Evolutionary conservation across 2,888 invertebrate genomes (phyloP), one percentile per base, ranked within the genome.

Genomic region (Aleiodes testaceus): DNA sequence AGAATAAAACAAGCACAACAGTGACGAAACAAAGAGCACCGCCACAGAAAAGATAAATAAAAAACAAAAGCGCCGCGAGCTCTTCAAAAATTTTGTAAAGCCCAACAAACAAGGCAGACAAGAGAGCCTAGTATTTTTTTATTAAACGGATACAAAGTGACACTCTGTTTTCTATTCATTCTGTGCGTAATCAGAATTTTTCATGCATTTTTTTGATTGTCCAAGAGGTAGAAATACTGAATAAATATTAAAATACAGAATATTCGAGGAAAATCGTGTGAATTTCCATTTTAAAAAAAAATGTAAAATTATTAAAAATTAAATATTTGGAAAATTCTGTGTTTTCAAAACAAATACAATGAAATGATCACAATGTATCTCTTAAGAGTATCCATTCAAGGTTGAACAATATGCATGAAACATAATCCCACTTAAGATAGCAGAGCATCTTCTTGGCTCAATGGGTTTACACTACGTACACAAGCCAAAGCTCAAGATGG

Each of bases 31-130:
- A 47, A 63, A 63, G 63, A 44, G 63, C 7, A 16, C 63, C 45
- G 22, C 45, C 20, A 63, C 20, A 63, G 22, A 44, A 44, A 63
- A 63, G 45, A 20, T 14, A 20, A 2, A 63, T 12, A 63, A 14
- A 26, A 20, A 63, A 63, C 45, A 63, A 63, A 63, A 63, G 45
- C 45, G 45, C 63, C 63, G 47, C 45, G 45, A 22, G 63, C 63
- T 63, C 22, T 44, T 63, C 7, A 45, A 63, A 63, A 47, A 47
- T 45, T 44, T 45, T 7, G 20, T 63, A n/a, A 63, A 45, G 20
- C 45, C 20, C 22, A 59, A 59, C 63, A 45, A 63, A 63, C 44
- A 63, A n/a, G n/a, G 12, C 45, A 18, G 44, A 53, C 18, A 45
- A 45, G 26, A 12, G 45, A 36, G 59, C 44, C 45, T 20, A 11